These are phyloP conservation scores for Lysandra coridon DNA, from an alignment of 2,888 invertebrate genomes.

Conservation along the genomic window DNA sequence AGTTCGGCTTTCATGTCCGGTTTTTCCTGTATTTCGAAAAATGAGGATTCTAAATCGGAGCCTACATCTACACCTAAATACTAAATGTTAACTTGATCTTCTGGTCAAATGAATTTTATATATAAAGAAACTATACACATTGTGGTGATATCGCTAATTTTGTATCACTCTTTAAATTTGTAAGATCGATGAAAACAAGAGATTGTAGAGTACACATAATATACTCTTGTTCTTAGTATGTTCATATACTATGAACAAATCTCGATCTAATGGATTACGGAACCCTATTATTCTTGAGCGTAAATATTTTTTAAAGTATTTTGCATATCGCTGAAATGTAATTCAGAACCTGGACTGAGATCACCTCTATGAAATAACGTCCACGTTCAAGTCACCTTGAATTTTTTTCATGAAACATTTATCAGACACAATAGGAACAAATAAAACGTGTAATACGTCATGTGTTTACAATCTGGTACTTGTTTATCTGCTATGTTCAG, in stretches of 20 bases:
- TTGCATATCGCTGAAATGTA: slow-evolving; percentile 7
- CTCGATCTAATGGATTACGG: neutral
- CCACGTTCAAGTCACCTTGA: slow-evolving; percentile 11
- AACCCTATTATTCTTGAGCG: neutral
- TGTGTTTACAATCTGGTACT: slow-evolving; percentile 6
- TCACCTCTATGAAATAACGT: slow-evolving; percentile 25
- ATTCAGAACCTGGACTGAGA: slow-evolving; percentile 7
- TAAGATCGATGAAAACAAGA: no score
- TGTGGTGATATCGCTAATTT: neutral
- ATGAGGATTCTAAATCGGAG: neutral
- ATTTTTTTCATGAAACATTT: slow-evolving; percentile 26
- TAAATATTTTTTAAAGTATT: slow-evolving; percentile 1
- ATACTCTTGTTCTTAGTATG: no score
- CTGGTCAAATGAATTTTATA: neutral
- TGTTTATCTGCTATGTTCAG: slow-evolving; percentile 12
- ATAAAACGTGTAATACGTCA: slow-evolving; percentile 19
- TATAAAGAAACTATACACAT: neutral
- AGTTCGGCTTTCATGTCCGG: neutral
- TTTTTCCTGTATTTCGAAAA: neutral
- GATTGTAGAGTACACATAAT: no score
- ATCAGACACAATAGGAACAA: slow-evolving; percentile 24
- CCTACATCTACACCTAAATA: neutral
- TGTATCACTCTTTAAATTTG: no score
- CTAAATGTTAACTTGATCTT: neutral
- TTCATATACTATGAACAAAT: no score